Evolutionary conservation across 2,888 invertebrate species (phyloP), one percentile per base, ranked within the genome.

Genomic region (Antheraea yamamai): DNA sequence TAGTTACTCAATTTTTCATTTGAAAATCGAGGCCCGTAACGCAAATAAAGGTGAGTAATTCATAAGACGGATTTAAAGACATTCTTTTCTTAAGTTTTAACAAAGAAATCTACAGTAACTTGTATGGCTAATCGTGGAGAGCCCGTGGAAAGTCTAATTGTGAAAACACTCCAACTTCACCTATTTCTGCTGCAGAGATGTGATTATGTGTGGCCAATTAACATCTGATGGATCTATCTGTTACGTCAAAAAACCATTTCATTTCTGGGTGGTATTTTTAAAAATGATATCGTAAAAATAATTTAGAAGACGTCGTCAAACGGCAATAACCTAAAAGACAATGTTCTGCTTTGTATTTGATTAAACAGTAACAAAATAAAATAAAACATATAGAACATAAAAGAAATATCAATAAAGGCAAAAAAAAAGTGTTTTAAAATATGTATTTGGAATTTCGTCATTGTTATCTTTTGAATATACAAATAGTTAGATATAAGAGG

Each of bases 1-100:
- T 66, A 66, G 14, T 66, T 64, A 10, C 26, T 64, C 26, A 64
- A 64, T 64, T 26, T 66, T 30, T 30, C 64, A 66, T 66, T 66
- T 66, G 26, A 26, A 66, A 26, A 26, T 30, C 64, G 23, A 23
- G 61, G 23, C 8, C 23, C 23, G 64, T 66, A 66, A 66, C 7
- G 16, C 64, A 12, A 61, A 23, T 66, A 66, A 47, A 47, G 47
- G 64, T 26, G 16, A 14, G 8, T 70, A 70, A 35, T 39, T 4
- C 12, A 70, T 12, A 70, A 39, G 7, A 39, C 39, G 10, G 39
- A 39, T 39, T 70, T 39, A 39, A 20, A 70, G 70, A 39, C 12
- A n/a, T 39, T 39, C 20, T 70, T n/a, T n/a, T 3, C 10, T n/a
- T 0, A 39, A 68, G 18, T 8, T 20, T 39, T 68, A 35, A 68